Conservation (phyloP, 2,888 invertebrate species). For the Eulithis testata region DNA sequence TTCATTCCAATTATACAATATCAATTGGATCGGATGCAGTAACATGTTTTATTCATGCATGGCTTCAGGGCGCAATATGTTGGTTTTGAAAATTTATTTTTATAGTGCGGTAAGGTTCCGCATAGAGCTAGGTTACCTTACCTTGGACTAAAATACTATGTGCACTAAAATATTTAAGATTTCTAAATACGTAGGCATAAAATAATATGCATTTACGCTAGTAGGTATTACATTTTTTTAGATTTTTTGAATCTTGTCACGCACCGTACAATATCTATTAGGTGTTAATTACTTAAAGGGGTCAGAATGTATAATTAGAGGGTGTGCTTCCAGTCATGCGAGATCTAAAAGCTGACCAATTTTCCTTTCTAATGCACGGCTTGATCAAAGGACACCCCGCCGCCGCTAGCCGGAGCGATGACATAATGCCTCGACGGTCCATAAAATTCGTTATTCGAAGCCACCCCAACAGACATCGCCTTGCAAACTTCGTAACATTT, state of each 20-base stretch:
- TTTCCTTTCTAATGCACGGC: constrained; percentile 72
- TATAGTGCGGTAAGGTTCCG: neutral
- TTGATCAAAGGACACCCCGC: constrained; percentile 71
- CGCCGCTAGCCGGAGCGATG: constrained; percentile 58
- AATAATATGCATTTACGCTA: no score
- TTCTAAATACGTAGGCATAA: no score
- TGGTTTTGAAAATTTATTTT: constrained; percentile 22
- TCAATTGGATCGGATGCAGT: constrained; percentile 43
- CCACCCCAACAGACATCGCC: constrained; percentile 41
- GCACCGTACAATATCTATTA: neutral
- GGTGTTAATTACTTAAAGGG: constrained; percentile 18
- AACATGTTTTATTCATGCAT: constrained; percentile 54
- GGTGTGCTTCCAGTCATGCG: constrained; percentile 56
- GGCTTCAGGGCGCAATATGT: constrained; percentile 27
- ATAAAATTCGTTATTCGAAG: constrained; percentile 65
- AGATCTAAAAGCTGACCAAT: constrained; percentile 69
- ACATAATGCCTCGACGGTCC: constrained; percentile 63
- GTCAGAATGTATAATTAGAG: constrained; percentile 29
- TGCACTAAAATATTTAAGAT: neutral
- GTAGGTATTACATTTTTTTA: no score
- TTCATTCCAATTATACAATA: constrained; percentile 49
- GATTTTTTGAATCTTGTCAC: no score
- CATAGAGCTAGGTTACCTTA: no score
- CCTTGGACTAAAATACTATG: no score
- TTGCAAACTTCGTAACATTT: constrained; percentile 41